These are phyloP conservation scores for Megalopta genalis DNA, from an alignment of 1,140 invertebrate species.

Conservation along the genomic window DNA sequence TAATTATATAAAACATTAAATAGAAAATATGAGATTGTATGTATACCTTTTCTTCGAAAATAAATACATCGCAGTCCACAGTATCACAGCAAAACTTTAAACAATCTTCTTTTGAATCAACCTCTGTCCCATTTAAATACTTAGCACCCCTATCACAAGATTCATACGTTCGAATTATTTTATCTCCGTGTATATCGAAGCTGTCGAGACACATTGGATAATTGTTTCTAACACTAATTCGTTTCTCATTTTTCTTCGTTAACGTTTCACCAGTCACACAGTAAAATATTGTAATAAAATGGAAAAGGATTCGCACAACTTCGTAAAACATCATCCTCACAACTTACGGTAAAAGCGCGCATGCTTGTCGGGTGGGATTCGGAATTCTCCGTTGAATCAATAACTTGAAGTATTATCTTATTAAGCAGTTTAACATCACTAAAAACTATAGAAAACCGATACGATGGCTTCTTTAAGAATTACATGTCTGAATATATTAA, in stretches of 20 bases:
- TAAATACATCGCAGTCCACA: slow-evolving; percentile 92
- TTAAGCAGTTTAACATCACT: neutral
- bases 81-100: slow-evolving; percentile 92
- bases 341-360: slow-evolving; percentile 29
- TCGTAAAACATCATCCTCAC: slow-evolving; percentile 67
- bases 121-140: slow-evolving; percentile 91
- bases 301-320: slow-evolving; percentile 64
- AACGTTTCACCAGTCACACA: slow-evolving; percentile 54
- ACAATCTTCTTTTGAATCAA: slow-evolving; percentile 90
- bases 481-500: no score
- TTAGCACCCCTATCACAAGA: slow-evolving; percentile 92
- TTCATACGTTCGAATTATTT: slow-evolving; percentile 94
- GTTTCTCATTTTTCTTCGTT: slow-evolving; percentile 61
- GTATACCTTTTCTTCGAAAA: slow-evolving; percentile 93
- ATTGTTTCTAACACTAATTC: slow-evolving; percentile 50
- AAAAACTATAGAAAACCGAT: neutral
- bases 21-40: slow-evolving; percentile 1
- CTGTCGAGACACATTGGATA: slow-evolving; percentile 81
- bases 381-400: slow-evolving; percentile 32
- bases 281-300: slow-evolving; percentile 68
- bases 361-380: slow-evolving; percentile 4
- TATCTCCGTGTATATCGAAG: slow-evolving; percentile 92
- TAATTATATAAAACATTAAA: neutral
- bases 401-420: slow-evolving; percentile 30
- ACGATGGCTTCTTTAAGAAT: no score